Evolutionary conservation across 2,113 vertebrate species (phyloP).

Genomic region (Zapornia atra): DNA sequence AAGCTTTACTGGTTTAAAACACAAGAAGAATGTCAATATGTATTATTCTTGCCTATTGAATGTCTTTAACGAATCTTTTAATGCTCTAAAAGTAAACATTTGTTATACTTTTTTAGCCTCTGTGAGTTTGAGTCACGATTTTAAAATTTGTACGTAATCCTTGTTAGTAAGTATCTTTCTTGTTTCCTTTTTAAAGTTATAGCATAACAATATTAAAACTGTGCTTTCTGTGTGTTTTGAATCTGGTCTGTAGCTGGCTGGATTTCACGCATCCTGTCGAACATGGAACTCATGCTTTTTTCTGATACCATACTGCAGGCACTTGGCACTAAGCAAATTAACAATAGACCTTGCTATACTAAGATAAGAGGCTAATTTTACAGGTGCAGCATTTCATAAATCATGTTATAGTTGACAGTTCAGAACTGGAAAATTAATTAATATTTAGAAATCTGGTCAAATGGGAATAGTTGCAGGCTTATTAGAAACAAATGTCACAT

Average conservation of each 20-base stretch:
- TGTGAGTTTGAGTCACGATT: background rate
- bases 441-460: conserved; percentile 48
- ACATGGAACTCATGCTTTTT: background rate
- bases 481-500: conserved; percentile 32
- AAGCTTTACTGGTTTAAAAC: background rate
- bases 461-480: conserved; percentile 35
- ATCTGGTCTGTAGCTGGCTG: background rate
- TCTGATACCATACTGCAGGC: background rate
- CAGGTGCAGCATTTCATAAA: conserved; percentile 41
- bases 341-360: conserved; percentile 6
- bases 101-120: background rate
- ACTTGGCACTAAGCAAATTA: conserved; percentile 12
- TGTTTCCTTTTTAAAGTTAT: background rate
- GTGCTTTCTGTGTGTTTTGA: background rate
- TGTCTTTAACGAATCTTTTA: conserved; percentile 7
- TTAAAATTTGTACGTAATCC: background rate
- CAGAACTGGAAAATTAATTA: conserved; percentile 44
- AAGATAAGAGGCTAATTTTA: conserved; percentile 57
- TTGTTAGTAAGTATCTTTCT: background rate
- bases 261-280: background rate
- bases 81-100: conserved; percentile 1
- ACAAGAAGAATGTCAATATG: background rate
- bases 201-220: background rate
- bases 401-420: conserved; percentile 19
- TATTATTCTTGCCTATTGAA: background rate